Base-by-base conservation (phyloP, 2,888 invertebrate species). In the Lasioglossum villosulum region DNA sequence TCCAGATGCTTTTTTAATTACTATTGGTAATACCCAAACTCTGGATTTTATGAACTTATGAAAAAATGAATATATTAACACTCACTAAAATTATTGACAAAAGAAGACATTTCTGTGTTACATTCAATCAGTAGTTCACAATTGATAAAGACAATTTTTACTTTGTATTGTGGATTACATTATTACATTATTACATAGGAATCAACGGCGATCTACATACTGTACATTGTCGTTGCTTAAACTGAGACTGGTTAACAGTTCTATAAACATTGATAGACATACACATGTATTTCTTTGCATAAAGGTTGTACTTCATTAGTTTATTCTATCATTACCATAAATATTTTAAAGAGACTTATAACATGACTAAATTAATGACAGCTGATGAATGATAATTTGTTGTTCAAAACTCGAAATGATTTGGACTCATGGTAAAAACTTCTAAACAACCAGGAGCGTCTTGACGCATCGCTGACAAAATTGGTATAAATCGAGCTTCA, bases 401-500 rank as follows among this genome's bases (percentile, higher is more conserved):
- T 10, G 23, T n/a, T 52, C 10, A 1, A 52, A n/a, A 10, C 1
- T 10, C 23, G 3, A 0, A 52, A 52, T n/a, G 1, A n/a, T 3
- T 0, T n/a, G 23, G n/a, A 52, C 10, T 52, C n/a, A n/a, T 0
- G 52, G 23, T 52, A 10, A n/a, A 63, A 0, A 63, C 30, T 63
- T 19, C 8, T 30, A 30, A 63, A 30, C 63, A 63, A 63, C n/a
- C 56, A 12, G 12, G 34, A 34, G 19, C 3, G 19, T 19, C 63
- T 30, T 30, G 27, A 68, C 19, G 23, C 4, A 10, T 19, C 34
- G 6, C 4, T 37, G 37, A 23, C 23, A 23, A n/a, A 56, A n/a
- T 68, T 37, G 37, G 19, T 68, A 68, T 68, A 68, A 68, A 68
- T 68, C 68, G 34, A 19, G 37, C 23, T 70, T 70, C 70, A 70